These are phyloP conservation scores for Clamator glandarius DNA, from an alignment of 2,797 vertebrate genomes.

Conservation along the genomic window DNA sequence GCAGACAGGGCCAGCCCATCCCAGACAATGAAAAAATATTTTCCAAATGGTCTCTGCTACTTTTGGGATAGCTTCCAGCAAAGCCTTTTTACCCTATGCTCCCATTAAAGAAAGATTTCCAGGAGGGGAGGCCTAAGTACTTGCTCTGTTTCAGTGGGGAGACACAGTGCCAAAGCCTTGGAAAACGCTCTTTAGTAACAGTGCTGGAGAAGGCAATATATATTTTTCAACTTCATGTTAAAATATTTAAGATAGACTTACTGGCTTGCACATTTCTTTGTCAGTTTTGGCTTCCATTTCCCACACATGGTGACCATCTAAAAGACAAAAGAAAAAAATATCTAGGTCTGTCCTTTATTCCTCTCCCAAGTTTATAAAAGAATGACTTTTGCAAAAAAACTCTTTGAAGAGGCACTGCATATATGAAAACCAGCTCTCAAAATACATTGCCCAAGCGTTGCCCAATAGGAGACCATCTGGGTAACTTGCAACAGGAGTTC, in stretches of 20 bases:
- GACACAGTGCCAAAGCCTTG: constrained; percentile 55
- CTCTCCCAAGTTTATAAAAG: not conserved
- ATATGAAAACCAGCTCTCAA: not conserved
- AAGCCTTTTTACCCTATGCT: constrained; percentile 41
- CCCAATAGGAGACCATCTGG: not conserved
- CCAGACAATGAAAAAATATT: constrained; percentile 48
- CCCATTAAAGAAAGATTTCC: constrained; percentile 49
- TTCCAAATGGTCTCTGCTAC: constrained; percentile 55
- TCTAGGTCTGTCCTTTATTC: constrained; percentile 12
- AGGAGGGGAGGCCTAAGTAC: constrained; percentile 50
- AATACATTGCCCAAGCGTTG: accelerated
- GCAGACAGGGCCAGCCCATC: constrained; percentile 20
- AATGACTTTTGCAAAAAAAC: not conserved
- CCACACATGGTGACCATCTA: constrained; percentile 98
- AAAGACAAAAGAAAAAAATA: constrained; percentile 66
- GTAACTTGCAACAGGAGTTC: not conserved
- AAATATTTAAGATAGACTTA: constrained; percentile 81
- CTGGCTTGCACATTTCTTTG: constrained; percentile 92
- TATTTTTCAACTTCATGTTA: constrained; percentile 41
- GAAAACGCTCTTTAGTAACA: constrained; percentile 63
- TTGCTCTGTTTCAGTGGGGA: constrained; percentile 37
- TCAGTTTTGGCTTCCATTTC: constrained; percentile 97
- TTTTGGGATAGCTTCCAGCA: not conserved
- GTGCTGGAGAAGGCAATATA: constrained; percentile 14
- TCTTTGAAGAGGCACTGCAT: not conserved